phyloP scores from a whole-genome alignment of 2,888 invertebrate genomes.

The Euclidia mi region DNA sequence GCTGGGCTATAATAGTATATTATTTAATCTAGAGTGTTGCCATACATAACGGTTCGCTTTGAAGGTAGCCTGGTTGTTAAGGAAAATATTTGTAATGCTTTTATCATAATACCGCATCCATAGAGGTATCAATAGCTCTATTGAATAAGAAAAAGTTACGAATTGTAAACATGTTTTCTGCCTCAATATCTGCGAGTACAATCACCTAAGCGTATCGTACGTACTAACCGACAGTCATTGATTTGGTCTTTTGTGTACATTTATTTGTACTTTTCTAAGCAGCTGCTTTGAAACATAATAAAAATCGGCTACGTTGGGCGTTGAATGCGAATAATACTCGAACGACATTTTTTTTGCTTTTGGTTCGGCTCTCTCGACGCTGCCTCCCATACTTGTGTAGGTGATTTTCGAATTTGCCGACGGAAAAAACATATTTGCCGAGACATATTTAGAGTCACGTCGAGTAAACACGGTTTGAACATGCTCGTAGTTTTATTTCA shows the following conservation, averaged over 20 bases:
- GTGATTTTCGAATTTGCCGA: constrained; percentile 61
- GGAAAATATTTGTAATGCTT: constrained; percentile 12
- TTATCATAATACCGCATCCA: constrained; percentile 11
- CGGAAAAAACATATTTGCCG: constrained; percentile 69
- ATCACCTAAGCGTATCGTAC: constrained; percentile 33
- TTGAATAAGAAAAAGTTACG: constrained; percentile 28
- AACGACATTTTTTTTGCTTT: constrained; percentile 54
- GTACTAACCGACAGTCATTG: constrained; percentile 65
- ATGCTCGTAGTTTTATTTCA: constrained; percentile 82
- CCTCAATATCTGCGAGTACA: constrained; percentile 48
- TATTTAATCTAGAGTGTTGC: neutral
- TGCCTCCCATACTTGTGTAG: constrained; percentile 47
- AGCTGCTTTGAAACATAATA: constrained; percentile 83
- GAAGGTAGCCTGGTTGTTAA: constrained; percentile 8
- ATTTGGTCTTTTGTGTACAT: constrained; percentile 71
- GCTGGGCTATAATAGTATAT: neutral
- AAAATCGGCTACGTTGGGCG: constrained; percentile 83
- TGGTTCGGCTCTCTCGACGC: constrained; percentile 39
- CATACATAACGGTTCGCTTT: constrained; percentile 15
- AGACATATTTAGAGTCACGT: constrained; percentile 69
- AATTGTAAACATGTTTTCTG: constrained; percentile 12
- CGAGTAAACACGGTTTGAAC: constrained; percentile 77
- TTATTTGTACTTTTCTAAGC: constrained; percentile 79
- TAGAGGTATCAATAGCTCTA: constrained; percentile 29
- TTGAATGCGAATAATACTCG: constrained; percentile 72